phyloP scores from a whole-genome alignment of 2,113 vertebrate species.

The Pterocles orientalis region DNA sequence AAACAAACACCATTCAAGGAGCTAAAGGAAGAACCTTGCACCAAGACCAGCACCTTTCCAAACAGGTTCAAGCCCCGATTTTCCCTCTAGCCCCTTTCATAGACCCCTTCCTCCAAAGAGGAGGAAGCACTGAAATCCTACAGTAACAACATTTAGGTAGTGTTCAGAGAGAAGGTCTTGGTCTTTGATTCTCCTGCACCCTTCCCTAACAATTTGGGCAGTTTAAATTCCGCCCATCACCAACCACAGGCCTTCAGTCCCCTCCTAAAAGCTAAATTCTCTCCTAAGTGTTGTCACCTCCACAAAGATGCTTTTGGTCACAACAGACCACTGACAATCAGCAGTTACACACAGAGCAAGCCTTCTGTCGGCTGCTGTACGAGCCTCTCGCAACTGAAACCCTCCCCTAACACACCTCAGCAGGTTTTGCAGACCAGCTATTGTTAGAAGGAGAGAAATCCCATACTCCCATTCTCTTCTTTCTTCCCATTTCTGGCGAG shows the following conservation, averaged over 20 bases:
- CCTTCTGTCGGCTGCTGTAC: not conserved
- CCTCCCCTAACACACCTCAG: not conserved
- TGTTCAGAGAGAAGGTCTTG: not conserved
- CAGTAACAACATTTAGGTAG: not conserved
- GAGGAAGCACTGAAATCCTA: not conserved
- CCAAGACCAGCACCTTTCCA: not conserved
- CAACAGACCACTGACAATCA: not conserved
- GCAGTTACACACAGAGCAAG: not conserved
- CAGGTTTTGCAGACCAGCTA: not conserved
- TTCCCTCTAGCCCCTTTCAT: not conserved
- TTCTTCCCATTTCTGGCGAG: not conserved
- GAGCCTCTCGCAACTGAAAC: not conserved
- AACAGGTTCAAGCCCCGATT: not conserved
- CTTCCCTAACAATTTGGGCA: not conserved
- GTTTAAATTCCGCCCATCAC: not conserved
- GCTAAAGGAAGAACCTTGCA: not conserved
- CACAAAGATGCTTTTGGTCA: not conserved
- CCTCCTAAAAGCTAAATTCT: not conserved
- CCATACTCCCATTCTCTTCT: not conserved
- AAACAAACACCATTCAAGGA: not conserved
- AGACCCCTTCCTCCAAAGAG: not conserved
- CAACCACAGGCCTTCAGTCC: rapidly evolving
- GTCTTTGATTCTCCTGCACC: not conserved
- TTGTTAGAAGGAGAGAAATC: not conserved
- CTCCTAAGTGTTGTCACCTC: not conserved